Conservation (phyloP, 2,797 vertebrate genomes). For the Dipus sagitta region DNA sequence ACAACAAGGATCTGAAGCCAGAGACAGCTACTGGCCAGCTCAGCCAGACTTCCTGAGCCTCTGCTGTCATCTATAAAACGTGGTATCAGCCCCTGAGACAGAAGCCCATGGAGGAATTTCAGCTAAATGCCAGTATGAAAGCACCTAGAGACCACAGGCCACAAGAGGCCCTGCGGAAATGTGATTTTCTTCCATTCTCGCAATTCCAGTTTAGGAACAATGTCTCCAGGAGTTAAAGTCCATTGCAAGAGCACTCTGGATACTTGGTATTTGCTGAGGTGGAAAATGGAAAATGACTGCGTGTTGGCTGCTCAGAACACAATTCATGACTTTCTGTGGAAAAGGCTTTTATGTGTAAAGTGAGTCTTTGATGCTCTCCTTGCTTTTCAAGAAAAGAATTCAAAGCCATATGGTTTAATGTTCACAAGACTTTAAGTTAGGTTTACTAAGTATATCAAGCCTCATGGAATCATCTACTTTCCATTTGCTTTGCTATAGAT, state of each 20-base stretch:
- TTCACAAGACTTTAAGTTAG: conserved; percentile 52
- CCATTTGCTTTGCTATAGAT: conserved; percentile 77
- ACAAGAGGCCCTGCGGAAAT: background rate
- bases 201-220: background rate
- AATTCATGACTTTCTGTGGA: conserved; percentile 81
- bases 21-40: background rate
- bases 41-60: background rate
- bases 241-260: background rate
- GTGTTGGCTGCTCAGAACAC: conserved; percentile 79
- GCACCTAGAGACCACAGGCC: background rate
- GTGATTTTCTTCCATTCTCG: background rate
- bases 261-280: conserved; percentile 66
- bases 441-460: conserved; percentile 77
- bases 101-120: background rate
- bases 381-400: conserved; percentile 69
- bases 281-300: conserved; percentile 80
- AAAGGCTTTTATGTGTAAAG: conserved; percentile 71
- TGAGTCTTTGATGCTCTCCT: conserved; percentile 65
- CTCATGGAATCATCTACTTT: conserved; percentile 74
- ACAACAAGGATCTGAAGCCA: background rate
- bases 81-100: background rate
- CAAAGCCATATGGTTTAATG: conserved; percentile 74
- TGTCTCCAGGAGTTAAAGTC: background rate
- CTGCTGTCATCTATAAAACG: background rate
- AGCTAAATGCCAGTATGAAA: background rate